Conservation (phyloP, 2,797 vertebrate species). For the Hylomyscus alleni region DNA sequence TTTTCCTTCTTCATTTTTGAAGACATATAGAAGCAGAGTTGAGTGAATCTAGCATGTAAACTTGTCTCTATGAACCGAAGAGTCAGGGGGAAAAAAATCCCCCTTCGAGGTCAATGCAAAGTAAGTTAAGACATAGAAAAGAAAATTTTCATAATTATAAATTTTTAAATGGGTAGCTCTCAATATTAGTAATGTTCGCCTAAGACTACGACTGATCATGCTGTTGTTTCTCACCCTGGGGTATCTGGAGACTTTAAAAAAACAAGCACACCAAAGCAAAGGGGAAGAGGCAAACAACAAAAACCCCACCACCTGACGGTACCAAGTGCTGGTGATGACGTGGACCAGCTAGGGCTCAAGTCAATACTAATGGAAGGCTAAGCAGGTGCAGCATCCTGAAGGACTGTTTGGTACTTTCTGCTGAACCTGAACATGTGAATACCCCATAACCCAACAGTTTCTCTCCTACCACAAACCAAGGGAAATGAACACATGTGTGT, state of each 20-base stretch:
- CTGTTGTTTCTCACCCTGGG: not conserved
- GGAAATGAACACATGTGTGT: not conserved
- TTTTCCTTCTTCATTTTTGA: not conserved
- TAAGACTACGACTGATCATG: not conserved
- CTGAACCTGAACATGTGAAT: not conserved
- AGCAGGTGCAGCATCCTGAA: not conserved
- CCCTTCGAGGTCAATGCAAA: slow-evolving; percentile 38
- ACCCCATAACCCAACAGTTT: not conserved
- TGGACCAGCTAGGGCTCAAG: not conserved
- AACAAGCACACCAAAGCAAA: not conserved
- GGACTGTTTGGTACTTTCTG: not conserved
- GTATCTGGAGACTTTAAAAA: not conserved
- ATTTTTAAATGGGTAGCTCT: slow-evolving; percentile 47
- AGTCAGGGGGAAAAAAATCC: slow-evolving; percentile 30
- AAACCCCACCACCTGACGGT: not conserved
- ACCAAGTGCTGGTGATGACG: not conserved
- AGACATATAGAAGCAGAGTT: not conserved
- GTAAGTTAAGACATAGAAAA: slow-evolving; percentile 50
- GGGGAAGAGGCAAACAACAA: slow-evolving; percentile 13
- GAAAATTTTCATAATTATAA: not conserved
- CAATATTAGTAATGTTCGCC: not conserved
- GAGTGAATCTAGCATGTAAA: not conserved
- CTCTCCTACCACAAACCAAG: not conserved
- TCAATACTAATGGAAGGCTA: not conserved
- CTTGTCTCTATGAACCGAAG: slow-evolving; percentile 51